Base-by-base conservation (phyloP, 2,113 vertebrate species). In the Sapajus apella region DNA sequence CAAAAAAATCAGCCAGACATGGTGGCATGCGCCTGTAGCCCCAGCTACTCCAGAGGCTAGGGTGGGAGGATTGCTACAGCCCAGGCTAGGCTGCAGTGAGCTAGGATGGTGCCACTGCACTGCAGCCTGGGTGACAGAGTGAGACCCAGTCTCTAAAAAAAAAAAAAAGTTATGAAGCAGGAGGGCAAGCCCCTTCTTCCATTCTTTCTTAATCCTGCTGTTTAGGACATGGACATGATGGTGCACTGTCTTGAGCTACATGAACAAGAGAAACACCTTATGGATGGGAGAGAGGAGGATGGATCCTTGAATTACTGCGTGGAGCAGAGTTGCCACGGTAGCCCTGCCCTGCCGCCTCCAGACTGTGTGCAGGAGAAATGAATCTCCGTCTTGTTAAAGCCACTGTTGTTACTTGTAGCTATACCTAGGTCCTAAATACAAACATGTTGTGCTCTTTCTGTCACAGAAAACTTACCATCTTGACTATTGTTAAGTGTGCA, bases 301-400 rank as follows among this genome's bases (percentile, higher is more conserved):
- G 75, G 66, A 23, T 25, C 5, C 55, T 52, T 5, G 23, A 27
- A 20, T 16, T 16, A 23, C 80, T 4, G 16, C 5, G 0, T 14
- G 16, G 55, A 64, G 80, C 80, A 23, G 77, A 55, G 50, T 17
- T 23, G n/a, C 81, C 47, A 5, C 3, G 2, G 3, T 56, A 56
- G 9, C 21, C 75, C 20, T 2, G 50, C 3, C 0, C 16, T n/a
- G 76, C 40, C 58, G 11, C 30, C 25, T 37, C 37, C 6, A 43
- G 47, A 6, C 11, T 1, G 1, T 0, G 1, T 30, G 55, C 50
- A 2, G 82, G 30, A 43, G 45, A 35, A 32, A 8, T 0, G 35
- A 68, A 30, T 27, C 43, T 72, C 50, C 5, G 0, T 61, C 56
- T 45, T 75, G n/a, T 37, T 32, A 18, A 32, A 56, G 45, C 20